These are phyloP conservation scores for Mystacornis crossleyi DNA, from an alignment of 2,113 vertebrate species.

Conservation along the genomic window DNA sequence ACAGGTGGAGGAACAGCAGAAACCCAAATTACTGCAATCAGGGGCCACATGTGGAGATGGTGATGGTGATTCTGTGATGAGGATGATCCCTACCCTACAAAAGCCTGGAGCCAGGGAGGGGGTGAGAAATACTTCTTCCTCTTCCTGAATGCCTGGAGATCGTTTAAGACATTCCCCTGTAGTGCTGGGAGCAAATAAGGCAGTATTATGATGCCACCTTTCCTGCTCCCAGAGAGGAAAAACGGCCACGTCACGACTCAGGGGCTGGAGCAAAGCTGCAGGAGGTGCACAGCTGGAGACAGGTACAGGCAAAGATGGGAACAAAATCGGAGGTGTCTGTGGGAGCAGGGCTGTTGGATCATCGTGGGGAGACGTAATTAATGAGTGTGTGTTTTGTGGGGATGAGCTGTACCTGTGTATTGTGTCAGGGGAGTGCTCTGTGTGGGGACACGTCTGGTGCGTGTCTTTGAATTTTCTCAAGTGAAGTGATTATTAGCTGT, in stretches of 20 bases:
- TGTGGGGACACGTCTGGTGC: neutral
- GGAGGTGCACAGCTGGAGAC: neutral
- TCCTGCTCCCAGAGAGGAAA: neutral
- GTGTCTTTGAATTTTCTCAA: neutral
- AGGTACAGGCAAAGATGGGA: neutral
- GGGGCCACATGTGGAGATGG: neutral
- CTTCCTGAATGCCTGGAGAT: neutral
- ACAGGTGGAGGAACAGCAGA: neutral
- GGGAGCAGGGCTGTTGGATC: neutral
- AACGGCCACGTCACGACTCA: rapidly evolving
- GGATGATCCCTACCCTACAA: neutral
- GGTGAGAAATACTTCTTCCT: rapidly evolving
- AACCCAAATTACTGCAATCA: neutral
- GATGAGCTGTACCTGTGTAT: neutral
- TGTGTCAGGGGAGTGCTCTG: neutral
- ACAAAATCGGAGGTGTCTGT: neutral
- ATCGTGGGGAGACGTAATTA: neutral
- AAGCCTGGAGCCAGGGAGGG: neutral
- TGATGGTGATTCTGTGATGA: neutral
- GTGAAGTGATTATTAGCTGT: conserved; percentile 12
- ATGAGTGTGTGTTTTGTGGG: neutral
- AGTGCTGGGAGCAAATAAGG: neutral
- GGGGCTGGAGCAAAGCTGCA: neutral
- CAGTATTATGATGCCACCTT: rapidly evolving
- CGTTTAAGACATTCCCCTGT: rapidly evolving